phyloP scores from a whole-genome alignment of 2,797 vertebrate species.

The Sebastes aleutianus region DNA sequence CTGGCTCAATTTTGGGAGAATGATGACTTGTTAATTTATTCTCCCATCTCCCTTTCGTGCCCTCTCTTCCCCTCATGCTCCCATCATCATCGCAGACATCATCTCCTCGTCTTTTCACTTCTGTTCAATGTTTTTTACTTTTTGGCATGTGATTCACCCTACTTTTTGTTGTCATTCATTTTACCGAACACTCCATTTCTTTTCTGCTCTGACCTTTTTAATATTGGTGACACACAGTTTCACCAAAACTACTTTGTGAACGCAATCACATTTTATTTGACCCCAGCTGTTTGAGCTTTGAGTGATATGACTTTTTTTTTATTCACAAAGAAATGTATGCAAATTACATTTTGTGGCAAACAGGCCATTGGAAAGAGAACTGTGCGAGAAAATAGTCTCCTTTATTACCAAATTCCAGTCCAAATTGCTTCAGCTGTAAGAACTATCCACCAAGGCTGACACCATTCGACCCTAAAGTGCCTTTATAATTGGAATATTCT shows the following conservation, averaged over 20 bases:
- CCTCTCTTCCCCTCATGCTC: neutral
- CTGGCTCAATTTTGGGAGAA: conserved; percentile 35
- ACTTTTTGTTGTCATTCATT: neutral
- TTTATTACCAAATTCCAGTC: conserved; percentile 41
- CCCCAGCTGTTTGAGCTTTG: neutral
- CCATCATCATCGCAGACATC: conserved; percentile 23
- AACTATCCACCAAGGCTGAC: conserved; percentile 13
- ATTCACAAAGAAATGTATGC: conserved; percentile 10
- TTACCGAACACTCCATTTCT: neutral
- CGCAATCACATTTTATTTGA: conserved; percentile 9
- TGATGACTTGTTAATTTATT: conserved; percentile 52
- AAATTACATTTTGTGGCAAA: conserved; percentile 35
- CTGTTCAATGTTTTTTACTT: neutral
- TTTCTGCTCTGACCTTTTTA: neutral
- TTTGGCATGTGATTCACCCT: neutral
- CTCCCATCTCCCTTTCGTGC: conserved; percentile 20
- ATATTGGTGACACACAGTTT: neutral
- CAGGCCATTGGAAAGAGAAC: conserved; percentile 3
- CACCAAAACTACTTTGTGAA: neutral
- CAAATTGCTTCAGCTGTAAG: conserved; percentile 39
- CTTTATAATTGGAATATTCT: conserved; percentile 48
- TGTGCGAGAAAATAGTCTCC: conserved; percentile 7
- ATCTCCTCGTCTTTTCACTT: neutral
- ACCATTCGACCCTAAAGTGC: conserved; percentile 29
- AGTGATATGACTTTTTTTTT: neutral